Evolutionary conservation across 2,888 invertebrate genomes (phyloP).

Genomic region (Zootermopsis nevadensis): DNA sequence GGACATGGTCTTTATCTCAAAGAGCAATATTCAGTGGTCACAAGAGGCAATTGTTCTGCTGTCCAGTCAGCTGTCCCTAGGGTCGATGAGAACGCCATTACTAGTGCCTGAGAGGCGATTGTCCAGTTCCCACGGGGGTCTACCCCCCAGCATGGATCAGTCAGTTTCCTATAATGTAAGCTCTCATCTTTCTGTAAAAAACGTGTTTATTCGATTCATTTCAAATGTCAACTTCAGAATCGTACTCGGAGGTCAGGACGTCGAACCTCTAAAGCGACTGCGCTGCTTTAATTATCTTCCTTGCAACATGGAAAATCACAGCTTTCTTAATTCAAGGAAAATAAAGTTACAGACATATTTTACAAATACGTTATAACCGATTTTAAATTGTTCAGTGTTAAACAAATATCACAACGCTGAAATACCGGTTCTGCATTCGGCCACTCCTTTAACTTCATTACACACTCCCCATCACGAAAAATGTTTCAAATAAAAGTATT

Average conservation of each 20-base stretch:
- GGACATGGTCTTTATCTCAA: slow-evolving; percentile 20
- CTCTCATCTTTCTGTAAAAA: background rate
- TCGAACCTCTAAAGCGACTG: too few species aligned
- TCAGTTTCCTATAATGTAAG: background rate
- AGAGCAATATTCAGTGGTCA: background rate
- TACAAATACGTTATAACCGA: too few species aligned
- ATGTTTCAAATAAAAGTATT: too few species aligned
- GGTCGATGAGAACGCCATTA: background rate
- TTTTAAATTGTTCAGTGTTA: too few species aligned
- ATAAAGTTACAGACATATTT: too few species aligned
- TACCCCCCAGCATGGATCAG: background rate
- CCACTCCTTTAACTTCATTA: too few species aligned
- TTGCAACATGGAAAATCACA: too few species aligned
- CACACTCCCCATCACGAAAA: too few species aligned
- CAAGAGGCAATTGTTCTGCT: background rate
- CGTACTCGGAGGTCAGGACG: background rate
- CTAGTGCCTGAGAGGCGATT: slow-evolving; percentile 11
- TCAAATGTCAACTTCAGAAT: background rate
- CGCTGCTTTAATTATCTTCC: too few species aligned
- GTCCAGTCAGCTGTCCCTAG: background rate
- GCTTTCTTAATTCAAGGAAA: too few species aligned
- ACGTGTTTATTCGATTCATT: background rate
- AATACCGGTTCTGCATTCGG: too few species aligned
- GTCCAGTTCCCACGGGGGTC: background rate
- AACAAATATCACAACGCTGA: too few species aligned